Conservation (phyloP, 2,797 vertebrate genomes). For the Enoplosus armatus region DNA sequence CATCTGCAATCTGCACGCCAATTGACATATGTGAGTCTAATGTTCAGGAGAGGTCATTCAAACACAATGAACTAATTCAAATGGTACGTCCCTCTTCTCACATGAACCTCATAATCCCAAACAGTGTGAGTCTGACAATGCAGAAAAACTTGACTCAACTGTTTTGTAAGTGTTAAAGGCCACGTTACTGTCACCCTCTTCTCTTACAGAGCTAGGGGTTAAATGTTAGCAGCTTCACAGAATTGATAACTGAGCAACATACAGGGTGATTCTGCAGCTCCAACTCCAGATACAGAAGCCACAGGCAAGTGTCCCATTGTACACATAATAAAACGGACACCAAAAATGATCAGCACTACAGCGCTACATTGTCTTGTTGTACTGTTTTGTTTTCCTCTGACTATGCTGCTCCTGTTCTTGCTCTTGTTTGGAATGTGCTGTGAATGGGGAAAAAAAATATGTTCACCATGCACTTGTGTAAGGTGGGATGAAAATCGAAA, state of each 20-base stretch:
- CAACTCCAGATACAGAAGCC: not conserved
- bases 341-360: not conserved
- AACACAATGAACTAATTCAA: not conserved
- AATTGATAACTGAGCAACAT: not conserved
- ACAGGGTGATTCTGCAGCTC: not conserved
- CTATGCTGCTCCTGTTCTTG: conserved; percentile 38
- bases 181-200: not conserved
- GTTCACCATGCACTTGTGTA: not conserved
- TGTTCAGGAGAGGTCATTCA: not conserved
- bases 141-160: not conserved
- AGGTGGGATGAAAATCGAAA: not conserved
- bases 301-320: not conserved
- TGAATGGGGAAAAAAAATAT: conserved; percentile 22
- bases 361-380: not conserved
- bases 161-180: not conserved
- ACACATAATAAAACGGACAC: not conserved
- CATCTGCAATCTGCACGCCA: not conserved
- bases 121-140: not conserved
- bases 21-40: not conserved
- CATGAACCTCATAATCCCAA: not conserved
- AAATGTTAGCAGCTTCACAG: not conserved
- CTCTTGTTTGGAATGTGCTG: conserved; percentile 43
- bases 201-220: not conserved
- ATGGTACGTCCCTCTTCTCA: not conserved
- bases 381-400: conserved; percentile 21